Percentiles rank a stretch among this genome's conserved stretches.
These are phyloP conservation scores for Calliopum simillimum DNA, from an alignment of 2,888 invertebrate species.

Conservation along the genomic window DNA sequence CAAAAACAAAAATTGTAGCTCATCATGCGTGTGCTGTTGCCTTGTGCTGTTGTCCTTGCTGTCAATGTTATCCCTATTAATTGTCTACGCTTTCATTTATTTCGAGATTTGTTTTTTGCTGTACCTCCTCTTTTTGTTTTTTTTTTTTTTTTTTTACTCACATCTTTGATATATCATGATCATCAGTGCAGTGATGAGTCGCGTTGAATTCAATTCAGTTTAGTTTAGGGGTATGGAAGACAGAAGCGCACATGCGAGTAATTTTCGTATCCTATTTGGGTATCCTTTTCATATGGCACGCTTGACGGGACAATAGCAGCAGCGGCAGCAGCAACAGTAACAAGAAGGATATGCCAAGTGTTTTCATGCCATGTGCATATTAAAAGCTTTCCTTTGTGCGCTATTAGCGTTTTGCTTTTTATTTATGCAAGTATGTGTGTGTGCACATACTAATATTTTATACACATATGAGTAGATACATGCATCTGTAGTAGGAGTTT, in stretches of 20 bases:
- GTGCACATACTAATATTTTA: neutral
- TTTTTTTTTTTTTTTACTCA: too few relatives aligned
- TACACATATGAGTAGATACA: neutral
- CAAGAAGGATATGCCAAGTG: neutral
- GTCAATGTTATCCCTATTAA: constrained; percentile 26
- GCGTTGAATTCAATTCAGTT: too few relatives aligned
- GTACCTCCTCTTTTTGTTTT: constrained; percentile 23
- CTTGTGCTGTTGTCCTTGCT: neutral
- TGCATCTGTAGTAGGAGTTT: too few relatives aligned
- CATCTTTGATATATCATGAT: neutral
- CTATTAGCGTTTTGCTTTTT: neutral
- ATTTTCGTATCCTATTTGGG: constrained; percentile 3
- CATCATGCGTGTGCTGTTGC: neutral
- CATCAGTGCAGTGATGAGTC: too few relatives aligned
- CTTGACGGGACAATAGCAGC: neutral
- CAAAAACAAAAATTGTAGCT: too few relatives aligned
- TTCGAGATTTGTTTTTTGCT: constrained; percentile 14
- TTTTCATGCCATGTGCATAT: constrained; percentile 14
- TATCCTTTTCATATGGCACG: neutral
- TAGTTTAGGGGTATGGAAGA: too few relatives aligned
- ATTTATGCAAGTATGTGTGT: neutral
- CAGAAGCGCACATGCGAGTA: neutral
- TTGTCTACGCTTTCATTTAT: constrained; percentile 12
- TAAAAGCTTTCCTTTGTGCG: constrained; percentile 8
- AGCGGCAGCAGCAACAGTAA: neutral